A percentile compares a stretch with the other conserved stretches of the same genome.
Evolutionary conservation across 1,140 invertebrate genomes (phyloP).

Genomic region (Plectrocnemia conspersa): DNA sequence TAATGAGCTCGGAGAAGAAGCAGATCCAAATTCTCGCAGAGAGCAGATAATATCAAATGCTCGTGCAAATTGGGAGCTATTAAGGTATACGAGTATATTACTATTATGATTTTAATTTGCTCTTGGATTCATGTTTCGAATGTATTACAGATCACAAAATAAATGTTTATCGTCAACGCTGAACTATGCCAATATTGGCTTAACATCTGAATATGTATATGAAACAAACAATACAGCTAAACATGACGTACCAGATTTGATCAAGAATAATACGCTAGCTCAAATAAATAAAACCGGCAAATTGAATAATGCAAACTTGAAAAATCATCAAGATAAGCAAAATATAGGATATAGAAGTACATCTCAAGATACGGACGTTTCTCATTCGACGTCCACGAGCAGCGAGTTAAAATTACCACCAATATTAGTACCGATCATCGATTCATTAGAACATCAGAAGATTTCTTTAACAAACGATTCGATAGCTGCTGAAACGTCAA

Average conservation of each 20-base stretch:
- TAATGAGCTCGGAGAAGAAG: constrained; percentile 61
- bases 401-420: constrained; percentile 61
- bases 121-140: constrained; percentile 2
- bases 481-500: constrained; percentile 40
- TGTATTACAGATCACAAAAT: constrained; percentile 52
- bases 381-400: constrained; percentile 50
- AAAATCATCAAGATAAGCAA: constrained; percentile 2
- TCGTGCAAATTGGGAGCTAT: constrained; percentile 73
- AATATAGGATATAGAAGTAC: constrained; percentile 51
- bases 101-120: constrained; percentile 5
- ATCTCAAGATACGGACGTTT: constrained; percentile 55
- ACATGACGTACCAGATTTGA: constrained; percentile 34
- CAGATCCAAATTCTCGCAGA: constrained; percentile 60
- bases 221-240: constrained; percentile 34
- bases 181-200: constrained; percentile 37
- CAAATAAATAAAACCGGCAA: constrained; percentile 15
- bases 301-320: constrained; percentile 6
- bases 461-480: constrained; percentile 28
- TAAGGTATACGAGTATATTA: constrained; percentile 46
- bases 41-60: constrained; percentile 78
- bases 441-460: constrained; percentile 46
- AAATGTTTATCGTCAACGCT: constrained; percentile 45
- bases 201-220: constrained; percentile 41
- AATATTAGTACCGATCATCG: constrained; percentile 62
- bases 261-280: constrained; percentile 17